Conservation (phyloP, 2,797 vertebrate species). For the Channa striata region DNA sequence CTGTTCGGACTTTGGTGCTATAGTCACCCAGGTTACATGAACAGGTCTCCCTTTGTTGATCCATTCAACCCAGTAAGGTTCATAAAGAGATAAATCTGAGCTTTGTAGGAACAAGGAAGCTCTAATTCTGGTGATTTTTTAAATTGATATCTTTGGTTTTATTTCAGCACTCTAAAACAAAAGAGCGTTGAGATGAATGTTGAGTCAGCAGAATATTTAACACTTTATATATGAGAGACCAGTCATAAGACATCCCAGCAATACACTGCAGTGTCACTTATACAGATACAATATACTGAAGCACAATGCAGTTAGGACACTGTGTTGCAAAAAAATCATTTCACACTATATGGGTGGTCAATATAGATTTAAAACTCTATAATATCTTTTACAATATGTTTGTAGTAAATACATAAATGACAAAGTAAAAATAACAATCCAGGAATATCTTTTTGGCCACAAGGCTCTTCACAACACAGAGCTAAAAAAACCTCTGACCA, state of each 20-base stretch:
- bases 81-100: not conserved
- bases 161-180: not conserved
- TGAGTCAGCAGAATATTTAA: conserved; percentile 6
- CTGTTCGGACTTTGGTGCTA: conserved; percentile 24
- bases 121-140: not conserved
- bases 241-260: not conserved
- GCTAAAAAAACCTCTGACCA: no score
- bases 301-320: not conserved
- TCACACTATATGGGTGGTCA: not conserved
- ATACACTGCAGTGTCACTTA: not conserved
- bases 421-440: no score
- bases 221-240: not conserved
- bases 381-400: no score
- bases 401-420: no score
- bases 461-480: no score
- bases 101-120: no score
- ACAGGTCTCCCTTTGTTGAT: conserved; percentile 29
- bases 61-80: conserved; percentile 18
- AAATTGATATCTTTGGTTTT: not conserved
- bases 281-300: not conserved
- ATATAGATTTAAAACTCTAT: no score
- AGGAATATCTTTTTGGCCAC: no score
- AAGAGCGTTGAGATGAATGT: not conserved
- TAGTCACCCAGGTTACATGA: conserved; percentile 35
- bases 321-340: not conserved